Conservation (phyloP, 92 coral and sea anemone species). For the Phenganax subtilis region DNA sequence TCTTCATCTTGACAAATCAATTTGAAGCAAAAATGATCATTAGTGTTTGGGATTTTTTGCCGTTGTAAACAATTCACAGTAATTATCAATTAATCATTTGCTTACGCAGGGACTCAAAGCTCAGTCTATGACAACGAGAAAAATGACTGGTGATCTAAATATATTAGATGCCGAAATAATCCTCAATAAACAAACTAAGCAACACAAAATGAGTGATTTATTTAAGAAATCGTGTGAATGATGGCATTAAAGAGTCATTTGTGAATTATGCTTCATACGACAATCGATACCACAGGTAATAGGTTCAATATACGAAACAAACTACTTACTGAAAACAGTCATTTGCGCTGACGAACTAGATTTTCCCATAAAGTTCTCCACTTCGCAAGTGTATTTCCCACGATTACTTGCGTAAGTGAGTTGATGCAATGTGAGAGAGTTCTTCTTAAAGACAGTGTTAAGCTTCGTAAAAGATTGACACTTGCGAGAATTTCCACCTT, state of each 20-base stretch:
- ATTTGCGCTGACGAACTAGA: constrained; percentile 13
- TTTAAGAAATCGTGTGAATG: no score
- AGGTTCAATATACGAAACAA: background rate
- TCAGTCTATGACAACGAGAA: no score
- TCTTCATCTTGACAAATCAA: background rate
- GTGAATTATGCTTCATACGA: no score
- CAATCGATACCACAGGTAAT: background rate
- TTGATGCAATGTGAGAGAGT: constrained; percentile 27
- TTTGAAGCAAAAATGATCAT: background rate
- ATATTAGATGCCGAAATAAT: no score
- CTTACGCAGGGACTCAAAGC: no score
- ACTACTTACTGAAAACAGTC: constrained; percentile 32
- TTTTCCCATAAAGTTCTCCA: constrained; percentile 38
- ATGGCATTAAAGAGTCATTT: no score
- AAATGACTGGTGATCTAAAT: no score
- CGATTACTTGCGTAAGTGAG: constrained; percentile 12
- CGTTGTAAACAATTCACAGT: no score
- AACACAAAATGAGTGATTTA: background rate
- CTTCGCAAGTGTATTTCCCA: constrained; percentile 37
- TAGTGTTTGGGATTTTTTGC: background rate
- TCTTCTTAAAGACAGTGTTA: constrained; percentile 18
- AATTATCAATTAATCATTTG: no score
- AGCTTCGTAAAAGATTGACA: constrained; percentile 18
- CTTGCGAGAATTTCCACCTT: constrained; percentile 39
- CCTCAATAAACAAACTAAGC: background rate